Base-by-base conservation (phyloP, 2,113 vertebrate species). In the Megaptera novaeangliae region DNA sequence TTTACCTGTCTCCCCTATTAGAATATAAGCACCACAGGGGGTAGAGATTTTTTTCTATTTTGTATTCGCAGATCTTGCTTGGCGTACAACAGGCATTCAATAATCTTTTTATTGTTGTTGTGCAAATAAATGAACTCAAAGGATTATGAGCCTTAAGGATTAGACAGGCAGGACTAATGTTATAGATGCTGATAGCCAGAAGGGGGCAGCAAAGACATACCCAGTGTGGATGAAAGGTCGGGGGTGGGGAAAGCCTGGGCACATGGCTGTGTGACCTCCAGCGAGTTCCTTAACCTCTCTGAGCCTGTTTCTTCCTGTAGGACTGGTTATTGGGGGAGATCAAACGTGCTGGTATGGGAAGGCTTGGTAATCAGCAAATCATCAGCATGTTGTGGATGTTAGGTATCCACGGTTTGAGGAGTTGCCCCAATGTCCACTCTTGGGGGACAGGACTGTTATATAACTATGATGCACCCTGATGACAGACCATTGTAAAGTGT, bases 151-250 rank as follows among this genome's bases (percentile, higher is more conserved):
- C 15, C 39, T 52, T 0, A 34, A n/a, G 57, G 18, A 21, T 15
- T 31, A 36, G 25, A 49, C 10, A 61, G 49, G 61, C 13, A 52
- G n/a, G 66, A 52, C 10, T 20, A 2, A 36, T 44, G 84, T 63
- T n/a, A 87, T 1, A 74, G 44, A 31, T 0, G 18, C 34, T n/a
- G 59, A 36, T 0, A 92, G 55, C 96, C 93, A 95, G 89, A 12
- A 72, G 93, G 84, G 84, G 93, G 96, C 89, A 93, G 96, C 96
- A 96, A 78, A 95, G 93, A 71, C 69, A n/a, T 15, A 17, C 18
- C 29, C 25, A 49, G 31, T n/a, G 31, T 17, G 18, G 36, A 34
- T n/a, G 15, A 59, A 20, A 25, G 21, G 6, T 0, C 0, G 31
- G 31, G 25, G 8, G 64, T 2, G 14, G 18, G 44, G 13, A 68